These are phyloP conservation scores for Hyposoter dolosus DNA, from an alignment of 2,888 invertebrate species.

Conservation along the genomic window DNA sequence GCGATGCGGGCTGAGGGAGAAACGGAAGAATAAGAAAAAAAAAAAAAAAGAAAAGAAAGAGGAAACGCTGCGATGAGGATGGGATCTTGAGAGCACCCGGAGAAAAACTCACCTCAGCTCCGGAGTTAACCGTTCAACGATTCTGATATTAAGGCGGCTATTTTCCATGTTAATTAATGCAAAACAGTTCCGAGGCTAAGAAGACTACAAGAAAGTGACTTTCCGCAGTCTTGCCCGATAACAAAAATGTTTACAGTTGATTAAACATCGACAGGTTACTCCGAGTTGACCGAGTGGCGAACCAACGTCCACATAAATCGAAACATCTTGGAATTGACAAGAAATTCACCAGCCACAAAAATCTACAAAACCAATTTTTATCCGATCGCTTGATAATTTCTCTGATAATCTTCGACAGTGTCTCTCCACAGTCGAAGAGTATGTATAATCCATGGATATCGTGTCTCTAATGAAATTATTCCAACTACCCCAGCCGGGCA, in stretches of 20 bases:
- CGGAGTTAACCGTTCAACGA: constrained; percentile 25
- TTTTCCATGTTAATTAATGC: constrained; percentile 60
- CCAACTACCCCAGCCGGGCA: constrained; percentile 11
- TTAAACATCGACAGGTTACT: constrained; percentile 2
- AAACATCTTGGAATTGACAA: too few species aligned
- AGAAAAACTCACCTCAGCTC: constrained; percentile 39
- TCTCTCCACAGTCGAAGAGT: not conserved
- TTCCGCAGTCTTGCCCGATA: not conserved
- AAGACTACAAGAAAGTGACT: constrained; percentile 1
- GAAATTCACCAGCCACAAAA: not conserved
- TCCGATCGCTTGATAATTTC: constrained; percentile 9
- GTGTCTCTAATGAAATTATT: constrained; percentile 48
- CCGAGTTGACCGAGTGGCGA: not conserved
- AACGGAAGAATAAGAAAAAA: not conserved
- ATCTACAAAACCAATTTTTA: not conserved
- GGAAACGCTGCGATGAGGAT: not conserved
- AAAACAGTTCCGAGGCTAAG: constrained; percentile 34
- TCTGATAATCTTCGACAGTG: constrained; percentile 13
- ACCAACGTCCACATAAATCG: too few species aligned
- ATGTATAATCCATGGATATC: constrained; percentile 21
- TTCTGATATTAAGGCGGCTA: constrained; percentile 28
- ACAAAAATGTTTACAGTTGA: constrained; percentile 36
- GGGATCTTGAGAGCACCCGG: not conserved
- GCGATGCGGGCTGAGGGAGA: constrained; percentile 9
- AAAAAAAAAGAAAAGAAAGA: not conserved